Evolutionary conservation across 2,113 vertebrate genomes (phyloP).

Genomic region (Etheostoma cragini): DNA sequence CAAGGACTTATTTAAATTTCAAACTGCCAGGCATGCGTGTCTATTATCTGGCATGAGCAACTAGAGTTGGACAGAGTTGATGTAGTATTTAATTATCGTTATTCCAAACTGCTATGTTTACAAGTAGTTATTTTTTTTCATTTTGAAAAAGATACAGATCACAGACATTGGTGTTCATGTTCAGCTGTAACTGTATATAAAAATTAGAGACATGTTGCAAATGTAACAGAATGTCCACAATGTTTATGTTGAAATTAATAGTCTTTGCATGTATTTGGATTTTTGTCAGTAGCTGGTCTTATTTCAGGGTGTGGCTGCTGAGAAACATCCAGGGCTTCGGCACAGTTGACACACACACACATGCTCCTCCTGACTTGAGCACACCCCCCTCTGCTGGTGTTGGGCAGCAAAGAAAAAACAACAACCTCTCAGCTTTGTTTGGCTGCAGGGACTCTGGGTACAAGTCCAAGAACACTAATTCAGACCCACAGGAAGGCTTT

Average conservation of each 20-base stretch:
- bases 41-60: conserved; percentile 19
- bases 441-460: conserved; percentile 63
- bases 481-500: conserved; percentile 70
- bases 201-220: background rate
- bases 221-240: background rate
- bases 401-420: conserved; percentile 46
- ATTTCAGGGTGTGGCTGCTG: conserved; percentile 68
- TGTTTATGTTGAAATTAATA: background rate
- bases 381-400: conserved; percentile 80
- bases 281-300: conserved; percentile 9
- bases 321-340: conserved; percentile 29
- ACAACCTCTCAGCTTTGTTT: conserved; percentile 32
- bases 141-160: background rate
- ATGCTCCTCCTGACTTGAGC: conserved; percentile 61
- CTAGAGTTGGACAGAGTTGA: background rate
- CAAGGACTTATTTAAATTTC: conserved; percentile 20
- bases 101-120: conserved; percentile 11
- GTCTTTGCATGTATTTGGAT: background rate
- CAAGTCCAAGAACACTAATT: conserved; percentile 70
- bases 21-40: background rate
- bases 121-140: background rate
- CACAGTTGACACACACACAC: conserved; percentile 28
- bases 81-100: conserved; percentile 2
- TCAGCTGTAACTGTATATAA: background rate
- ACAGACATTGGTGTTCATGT: background rate